phyloP scores from a whole-genome alignment of 2,113 vertebrate genomes.

The Coregonus clupeaformis region DNA sequence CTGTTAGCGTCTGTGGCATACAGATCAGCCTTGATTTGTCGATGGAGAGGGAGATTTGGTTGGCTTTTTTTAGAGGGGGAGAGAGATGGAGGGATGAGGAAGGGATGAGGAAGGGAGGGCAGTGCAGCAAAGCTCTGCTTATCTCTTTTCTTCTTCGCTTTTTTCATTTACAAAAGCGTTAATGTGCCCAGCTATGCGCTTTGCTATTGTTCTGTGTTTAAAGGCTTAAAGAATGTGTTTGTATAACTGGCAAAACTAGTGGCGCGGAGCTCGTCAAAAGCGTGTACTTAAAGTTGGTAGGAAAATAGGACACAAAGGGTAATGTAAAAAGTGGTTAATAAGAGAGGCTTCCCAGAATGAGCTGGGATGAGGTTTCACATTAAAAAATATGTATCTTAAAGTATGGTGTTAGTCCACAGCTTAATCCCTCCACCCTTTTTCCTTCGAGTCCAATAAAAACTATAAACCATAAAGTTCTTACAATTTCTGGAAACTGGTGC shows the following conservation, averaged over 20 bases:
- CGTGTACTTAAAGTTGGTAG: constrained; percentile 57
- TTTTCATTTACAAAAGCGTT: constrained; percentile 68
- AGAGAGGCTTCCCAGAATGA: constrained; percentile 69
- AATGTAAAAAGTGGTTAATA: constrained; percentile 66
- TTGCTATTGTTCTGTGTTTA: constrained; percentile 75
- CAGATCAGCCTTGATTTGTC: constrained; percentile 71
- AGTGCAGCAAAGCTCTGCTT: constrained; percentile 71
- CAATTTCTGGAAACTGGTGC: constrained; percentile 74
- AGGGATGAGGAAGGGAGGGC: constrained; percentile 29
- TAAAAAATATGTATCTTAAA: constrained; percentile 79
- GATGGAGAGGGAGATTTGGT: constrained; percentile 65
- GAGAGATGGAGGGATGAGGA: constrained; percentile 19
- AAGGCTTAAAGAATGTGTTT: constrained; percentile 74
- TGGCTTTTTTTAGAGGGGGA: constrained; percentile 29
- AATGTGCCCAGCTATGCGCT: constrained; percentile 71
- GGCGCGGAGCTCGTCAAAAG: constrained; percentile 55
- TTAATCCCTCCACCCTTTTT: constrained; percentile 68
- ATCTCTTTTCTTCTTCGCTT: constrained; percentile 67
- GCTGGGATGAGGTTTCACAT: constrained; percentile 75
- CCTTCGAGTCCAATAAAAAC: constrained; percentile 65
- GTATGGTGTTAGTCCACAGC: constrained; percentile 74
- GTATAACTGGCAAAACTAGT: constrained; percentile 63
- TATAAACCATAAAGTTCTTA: constrained; percentile 75
- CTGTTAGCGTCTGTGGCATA: constrained; percentile 68
- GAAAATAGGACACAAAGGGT: constrained; percentile 54